Evolutionary conservation across 2,888 invertebrate genomes (phyloP), one percentile per base, ranked within the genome.

Genomic region (Tetheella fluctuosa): DNA sequence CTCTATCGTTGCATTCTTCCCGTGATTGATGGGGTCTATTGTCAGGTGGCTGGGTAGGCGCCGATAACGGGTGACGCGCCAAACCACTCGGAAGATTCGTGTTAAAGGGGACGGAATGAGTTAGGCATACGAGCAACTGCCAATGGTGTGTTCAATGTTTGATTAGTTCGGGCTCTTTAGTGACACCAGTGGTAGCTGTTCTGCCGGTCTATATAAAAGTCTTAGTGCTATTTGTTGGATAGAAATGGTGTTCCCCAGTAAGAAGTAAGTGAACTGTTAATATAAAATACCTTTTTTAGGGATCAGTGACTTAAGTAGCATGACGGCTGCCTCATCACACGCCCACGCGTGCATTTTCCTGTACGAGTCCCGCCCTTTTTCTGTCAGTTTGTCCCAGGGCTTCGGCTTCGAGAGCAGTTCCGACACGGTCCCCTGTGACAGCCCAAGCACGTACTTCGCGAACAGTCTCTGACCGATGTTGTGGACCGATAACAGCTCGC

Each of bases 261-360:
- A 68, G 70, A 71, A 72, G 78, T 69, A 73, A 78, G 67, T 69
- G 54, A 70, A 83, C 76, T 80, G 93, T 95, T 95, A 70, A 58
- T 48, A 64, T 58, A 67, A 68, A 67, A 72, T 96, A 98, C 98
- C 98, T 98, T 98, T 98, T 95, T 98, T 98, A 88, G 98, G 98
- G 94, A 99, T 98, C 88, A 99, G 96, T 73, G 98, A 98, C 94
- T 99, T 99, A 88, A 99, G 96, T 79, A 99, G 96, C 94, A 98
- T 95, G 81, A 99, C 98, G 81, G 99, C 99, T 81, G 97, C 97
- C 85, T 99, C 99, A 94, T 99, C 99, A 89, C 97, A 97, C 73
- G 99, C 98, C 99, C 99, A 99, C 80, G 98, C 98, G 93, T 99
- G 98, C 98, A 99, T 99, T 94, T 99, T 99, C 82, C 99, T 94